These are phyloP conservation scores for Chymomyza amoena DNA, from an alignment of 2,888 invertebrate genomes.

Conservation along the genomic window DNA sequence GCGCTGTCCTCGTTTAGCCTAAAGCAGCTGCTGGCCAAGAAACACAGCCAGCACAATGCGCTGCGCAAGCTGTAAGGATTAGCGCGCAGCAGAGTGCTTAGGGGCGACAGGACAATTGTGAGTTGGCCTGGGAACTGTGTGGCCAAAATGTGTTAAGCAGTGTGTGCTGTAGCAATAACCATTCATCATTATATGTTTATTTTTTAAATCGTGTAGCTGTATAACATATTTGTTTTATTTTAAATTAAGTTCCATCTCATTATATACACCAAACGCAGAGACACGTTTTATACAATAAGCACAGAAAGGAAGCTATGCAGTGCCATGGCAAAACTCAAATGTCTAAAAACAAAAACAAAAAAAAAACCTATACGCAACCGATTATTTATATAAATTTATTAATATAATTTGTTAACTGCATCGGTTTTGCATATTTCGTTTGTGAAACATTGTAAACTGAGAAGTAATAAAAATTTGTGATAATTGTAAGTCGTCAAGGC, in stretches of 20 bases:
- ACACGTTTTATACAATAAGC: constrained; percentile 1
- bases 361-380: neutral
- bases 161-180: constrained; percentile 22
- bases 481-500: constrained; percentile 31
- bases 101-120: neutral
- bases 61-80: constrained; percentile 69
- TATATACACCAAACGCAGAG: constrained; percentile 11
- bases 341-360: too few relatives aligned
- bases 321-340: neutral
- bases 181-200: constrained; percentile 9
- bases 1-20: constrained; percentile 83
- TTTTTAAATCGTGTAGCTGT: neutral
- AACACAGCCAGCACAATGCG: constrained; percentile 58
- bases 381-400: neutral
- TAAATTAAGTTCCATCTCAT: constrained; percentile 17
- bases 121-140: neutral
- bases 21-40: constrained; percentile 81
- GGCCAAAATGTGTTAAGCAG: neutral
- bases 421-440: neutral
- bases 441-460: neutral
- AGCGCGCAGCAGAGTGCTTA: neutral
- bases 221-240: constrained; percentile 36
- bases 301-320: neutral
- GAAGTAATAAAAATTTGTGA: constrained; percentile 55
- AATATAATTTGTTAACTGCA: neutral